Base-by-base conservation (phyloP, 2,797 vertebrate genomes). In the Arnoldichthys spilopterus region DNA sequence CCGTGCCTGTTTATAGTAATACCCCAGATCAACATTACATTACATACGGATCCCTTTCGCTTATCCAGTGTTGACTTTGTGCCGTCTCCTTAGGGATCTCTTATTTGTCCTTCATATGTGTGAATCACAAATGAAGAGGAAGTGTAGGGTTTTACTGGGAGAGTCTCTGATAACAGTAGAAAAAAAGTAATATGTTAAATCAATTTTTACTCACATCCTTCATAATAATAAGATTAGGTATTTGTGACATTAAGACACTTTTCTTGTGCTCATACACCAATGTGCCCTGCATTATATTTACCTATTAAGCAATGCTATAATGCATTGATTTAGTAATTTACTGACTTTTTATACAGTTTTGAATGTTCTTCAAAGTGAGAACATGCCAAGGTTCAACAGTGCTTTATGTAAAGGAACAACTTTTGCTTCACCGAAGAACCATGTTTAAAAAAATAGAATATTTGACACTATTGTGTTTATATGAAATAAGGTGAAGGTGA, bases 41-140 rank as follows among this genome's bases (percentile, higher is more conserved):
- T 79, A 83, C 76, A 85, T 69, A 53, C 66, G 63, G 45, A 76
- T 64, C 68, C 9, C 24, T 64, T 22, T 67, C 77, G 67, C 76
- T 83, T 78, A 83, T 77, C 64, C 66, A 51, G 75, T 63, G 79
- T 85, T 83, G 76, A 82, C 73, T 83, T 79, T 75, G 40, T 74
- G 61, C 54, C n/a, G 56, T 53, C 79, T 70, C 64, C 69, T 74
- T 59, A 15, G 72, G 30, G 63, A 64, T 78, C 49, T 49, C 28
- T 73, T 72, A 58, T 83, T 82, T 80, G 71, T 75, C 74, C 77
- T 82, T 66, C 45, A 61, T 43, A 28, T 61, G 51, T 66, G 49
- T 63, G 75, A 80, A 56, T 71, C 61, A 56, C 61, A 47, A 47
- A 74, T 69, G 32, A 64, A 70, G 54, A 22, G 68, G 59, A 40